These are phyloP conservation scores for Neopipo cinnamomea DNA, from an alignment of 2,113 vertebrate species.

Conservation along the genomic window DNA sequence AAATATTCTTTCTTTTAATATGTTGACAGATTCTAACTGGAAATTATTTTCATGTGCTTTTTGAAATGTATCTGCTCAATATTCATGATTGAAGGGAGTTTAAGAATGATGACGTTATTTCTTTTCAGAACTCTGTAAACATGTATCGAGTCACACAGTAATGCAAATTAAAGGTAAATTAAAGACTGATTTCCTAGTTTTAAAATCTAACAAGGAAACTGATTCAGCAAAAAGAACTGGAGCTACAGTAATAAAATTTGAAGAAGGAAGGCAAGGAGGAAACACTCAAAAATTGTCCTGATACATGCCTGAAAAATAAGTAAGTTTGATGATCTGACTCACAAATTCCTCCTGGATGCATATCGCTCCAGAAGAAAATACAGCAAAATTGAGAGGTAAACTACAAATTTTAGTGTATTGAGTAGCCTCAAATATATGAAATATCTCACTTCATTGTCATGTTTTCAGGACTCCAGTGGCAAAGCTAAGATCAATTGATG, in stretches of 20 bases:
- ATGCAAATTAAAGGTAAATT: neutral
- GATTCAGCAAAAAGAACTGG: neutral
- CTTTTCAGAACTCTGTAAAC: neutral
- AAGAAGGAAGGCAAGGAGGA: neutral
- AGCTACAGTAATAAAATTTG: neutral
- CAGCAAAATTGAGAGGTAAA: neutral
- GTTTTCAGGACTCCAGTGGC: neutral
- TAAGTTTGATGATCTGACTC: neutral
- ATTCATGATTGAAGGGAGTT: neutral
- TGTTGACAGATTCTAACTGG: neutral
- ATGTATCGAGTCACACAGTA: neutral
- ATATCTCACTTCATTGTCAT: neutral
- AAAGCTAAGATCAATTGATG: neutral
- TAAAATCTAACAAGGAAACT: neutral
- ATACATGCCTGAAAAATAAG: neutral
- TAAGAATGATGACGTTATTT: neutral
- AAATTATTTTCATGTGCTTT: neutral
- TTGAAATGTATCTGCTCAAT: neutral
- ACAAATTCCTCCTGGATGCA: neutral
- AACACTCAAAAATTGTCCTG: neutral
- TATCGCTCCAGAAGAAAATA: neutral
- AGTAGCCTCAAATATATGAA: neutral
- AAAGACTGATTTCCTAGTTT: neutral
- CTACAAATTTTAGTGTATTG: neutral
- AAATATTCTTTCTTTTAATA: neutral